Base-by-base conservation (phyloP, 2,888 invertebrate genomes). In the Euzophera pinguis region DNA sequence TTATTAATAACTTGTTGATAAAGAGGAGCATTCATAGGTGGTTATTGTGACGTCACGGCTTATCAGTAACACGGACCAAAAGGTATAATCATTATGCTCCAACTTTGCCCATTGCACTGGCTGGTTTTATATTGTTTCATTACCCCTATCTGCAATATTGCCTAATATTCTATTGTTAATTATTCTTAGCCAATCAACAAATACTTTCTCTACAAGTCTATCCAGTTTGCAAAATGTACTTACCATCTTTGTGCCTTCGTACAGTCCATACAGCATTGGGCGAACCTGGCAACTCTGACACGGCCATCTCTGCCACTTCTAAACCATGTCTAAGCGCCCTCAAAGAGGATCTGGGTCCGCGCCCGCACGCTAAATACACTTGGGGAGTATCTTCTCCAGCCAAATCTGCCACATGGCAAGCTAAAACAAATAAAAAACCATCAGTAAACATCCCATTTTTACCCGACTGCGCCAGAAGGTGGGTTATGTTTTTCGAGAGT, bases 241-340 rank as follows among this genome's bases (percentile, higher is more conserved):
- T 90, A 99, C 99, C 99, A 91, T 99, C 99, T 77, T 96, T 94
- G 80, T 98, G 94, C 71, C 96, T 93, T 78, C 98, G 97, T 14
- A 99, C 99, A 29, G 99, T 99, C 99, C 99, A 99, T 1, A 99
- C 99, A 69, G 99, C 99, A 90, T 99, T 99, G 1, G 99, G 99
- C 75, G 98, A 99, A 75, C 99, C 99, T n/a, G 99, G 99, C 64
- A 99, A 90, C 84, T 99, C 99, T 17, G 99, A 99, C 1, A 99
- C 99, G 55, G 99, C 99, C 99, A 99, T 99, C 89, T 99, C 99
- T 0, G 98, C 97, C 1, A 99, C 99, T 91, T 99, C 99, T 49
- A 99, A 91, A 66, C 99, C 99, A 83, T 99, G 99, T 17, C 99
- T 92, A 8, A 99, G 87, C 0, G 99, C 98, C 71, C 98, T 92